Percentiles rank a stretch among this genome's conserved stretches.
These are phyloP conservation scores for Gadopsis marmoratus DNA, from an alignment of 2,797 vertebrate species.

Conservation along the genomic window DNA sequence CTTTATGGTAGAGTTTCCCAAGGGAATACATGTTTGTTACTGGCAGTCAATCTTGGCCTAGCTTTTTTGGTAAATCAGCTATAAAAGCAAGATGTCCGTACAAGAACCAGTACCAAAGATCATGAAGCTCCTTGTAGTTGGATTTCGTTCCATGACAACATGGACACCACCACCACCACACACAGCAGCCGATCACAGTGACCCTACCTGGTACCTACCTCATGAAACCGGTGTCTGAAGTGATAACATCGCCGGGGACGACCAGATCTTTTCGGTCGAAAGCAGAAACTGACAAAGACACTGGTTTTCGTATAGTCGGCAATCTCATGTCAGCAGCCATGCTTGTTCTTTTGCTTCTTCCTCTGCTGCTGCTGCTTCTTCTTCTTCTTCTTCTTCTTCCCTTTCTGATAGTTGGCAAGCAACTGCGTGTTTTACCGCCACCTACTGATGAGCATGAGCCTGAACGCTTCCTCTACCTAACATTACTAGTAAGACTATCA, in stretches of 20 bases:
- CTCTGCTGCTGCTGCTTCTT: neutral
- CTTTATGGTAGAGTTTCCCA: neutral
- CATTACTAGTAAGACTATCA: neutral
- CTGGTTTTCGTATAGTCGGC: conserved; percentile 78
- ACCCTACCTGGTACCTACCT: conserved; percentile 80
- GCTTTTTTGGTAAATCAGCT: neutral
- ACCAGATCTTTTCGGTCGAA: conserved; percentile 88
- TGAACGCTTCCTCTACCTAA: neutral
- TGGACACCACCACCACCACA: neutral
- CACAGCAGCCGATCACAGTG: neutral
- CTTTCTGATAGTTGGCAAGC: neutral
- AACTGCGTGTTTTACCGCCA: conserved; percentile 8
- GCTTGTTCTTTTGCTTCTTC: conserved; percentile 58
- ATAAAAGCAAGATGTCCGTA: neutral
- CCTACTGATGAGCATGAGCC: conserved; percentile 13
- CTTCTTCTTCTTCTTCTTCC: conserved; percentile 18
- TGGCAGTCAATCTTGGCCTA: neutral
- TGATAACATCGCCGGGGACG: conserved; percentile 96
- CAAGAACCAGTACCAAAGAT: neutral
- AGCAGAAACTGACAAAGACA: conserved; percentile 55
- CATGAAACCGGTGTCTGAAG: conserved; percentile 97
- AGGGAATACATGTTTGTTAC: neutral
- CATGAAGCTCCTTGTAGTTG: neutral
- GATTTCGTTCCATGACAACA: neutral
- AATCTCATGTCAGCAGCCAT: conserved; percentile 94